phyloP scores from a whole-genome alignment of 2,113 vertebrate genomes.

The Pimephales promelas region DNA sequence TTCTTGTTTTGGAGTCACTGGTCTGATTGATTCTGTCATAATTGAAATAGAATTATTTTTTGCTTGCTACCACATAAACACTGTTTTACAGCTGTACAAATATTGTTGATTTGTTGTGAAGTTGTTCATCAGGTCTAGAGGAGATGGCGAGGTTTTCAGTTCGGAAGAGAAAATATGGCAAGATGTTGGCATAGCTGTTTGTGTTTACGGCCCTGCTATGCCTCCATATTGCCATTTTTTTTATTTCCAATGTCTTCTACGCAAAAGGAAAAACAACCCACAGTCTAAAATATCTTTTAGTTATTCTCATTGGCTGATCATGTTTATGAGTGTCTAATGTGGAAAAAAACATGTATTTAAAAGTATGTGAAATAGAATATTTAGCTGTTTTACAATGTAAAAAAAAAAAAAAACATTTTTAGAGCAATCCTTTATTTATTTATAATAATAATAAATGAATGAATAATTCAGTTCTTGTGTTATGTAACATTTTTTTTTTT shows the following conservation, averaged over 20 bases:
- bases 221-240: slow-evolving; percentile 64
- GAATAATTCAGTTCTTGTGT: not conserved
- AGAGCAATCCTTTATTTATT: too few relatives aligned
- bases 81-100: not conserved
- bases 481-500: not conserved
- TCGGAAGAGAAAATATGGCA: slow-evolving; percentile 60
- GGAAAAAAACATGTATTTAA: too few relatives aligned
- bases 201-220: slow-evolving; percentile 64
- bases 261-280: not conserved
- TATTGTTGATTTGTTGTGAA: not conserved
- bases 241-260: slow-evolving; percentile 48
- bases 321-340: not conserved
- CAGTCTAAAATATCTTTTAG: not conserved
- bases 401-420: too few relatives aligned
- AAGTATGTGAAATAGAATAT: not conserved
- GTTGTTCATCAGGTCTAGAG: not conserved
- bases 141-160: not conserved
- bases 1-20: not conserved
- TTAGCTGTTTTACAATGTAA: not conserved
- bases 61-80: not conserved
- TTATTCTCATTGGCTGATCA: not conserved
- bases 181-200: slow-evolving; percentile 72
- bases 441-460: not conserved
- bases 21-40: not conserved
- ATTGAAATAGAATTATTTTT: not conserved